Evolutionary conservation across 2,113 vertebrate species (phyloP).

Genomic region (Casuarius casuarius): DNA sequence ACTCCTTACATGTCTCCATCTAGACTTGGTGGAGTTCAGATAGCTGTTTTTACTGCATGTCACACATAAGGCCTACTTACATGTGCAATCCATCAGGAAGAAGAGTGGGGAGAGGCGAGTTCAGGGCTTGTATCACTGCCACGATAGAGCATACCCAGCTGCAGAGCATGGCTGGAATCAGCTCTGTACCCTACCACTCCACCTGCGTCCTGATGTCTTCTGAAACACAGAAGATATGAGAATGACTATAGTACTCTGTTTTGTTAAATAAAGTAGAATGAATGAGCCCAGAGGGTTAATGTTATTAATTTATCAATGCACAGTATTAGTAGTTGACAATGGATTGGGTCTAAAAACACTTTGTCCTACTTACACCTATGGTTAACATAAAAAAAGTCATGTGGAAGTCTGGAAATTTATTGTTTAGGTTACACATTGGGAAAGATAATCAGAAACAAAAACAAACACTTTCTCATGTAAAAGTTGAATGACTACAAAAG

Average conservation of each 20-base stretch:
- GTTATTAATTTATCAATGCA: background rate
- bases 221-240: background rate
- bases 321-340: background rate
- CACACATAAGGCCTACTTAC: background rate
- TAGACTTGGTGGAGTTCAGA: background rate
- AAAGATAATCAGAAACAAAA: background rate
- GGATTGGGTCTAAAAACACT: background rate
- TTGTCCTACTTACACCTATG: background rate
- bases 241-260: background rate
- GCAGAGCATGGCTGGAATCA: accelerated
- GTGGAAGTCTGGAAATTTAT: background rate
- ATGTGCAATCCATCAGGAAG: background rate
- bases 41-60: background rate
- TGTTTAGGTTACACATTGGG: background rate
- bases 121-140: background rate
- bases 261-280: background rate
- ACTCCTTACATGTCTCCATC: background rate
- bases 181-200: background rate
- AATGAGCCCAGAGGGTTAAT: background rate
- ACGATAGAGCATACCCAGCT: background rate
- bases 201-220: background rate
- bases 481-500: background rate
- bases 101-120: background rate
- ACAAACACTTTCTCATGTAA: background rate
- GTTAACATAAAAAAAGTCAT: background rate